These are phyloP conservation scores for Epinotia demarniana DNA, from an alignment of 2,888 invertebrate species.

Conservation along the genomic window DNA sequence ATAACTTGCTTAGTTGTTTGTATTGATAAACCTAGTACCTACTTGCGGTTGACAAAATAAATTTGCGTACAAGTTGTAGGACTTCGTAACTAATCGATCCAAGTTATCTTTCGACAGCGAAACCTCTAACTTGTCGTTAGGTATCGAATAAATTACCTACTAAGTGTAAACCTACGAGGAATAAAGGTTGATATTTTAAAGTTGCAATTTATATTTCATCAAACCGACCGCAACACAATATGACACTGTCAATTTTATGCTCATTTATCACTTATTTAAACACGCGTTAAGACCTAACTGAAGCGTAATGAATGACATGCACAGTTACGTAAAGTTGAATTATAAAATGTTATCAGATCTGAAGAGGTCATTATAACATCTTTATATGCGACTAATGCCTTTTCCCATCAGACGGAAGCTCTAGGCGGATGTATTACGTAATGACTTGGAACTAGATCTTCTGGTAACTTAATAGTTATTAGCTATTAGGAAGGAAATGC, in stretches of 20 bases:
- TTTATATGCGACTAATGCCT: constrained; percentile 28
- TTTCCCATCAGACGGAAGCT: constrained; percentile 36
- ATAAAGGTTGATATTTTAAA: neutral
- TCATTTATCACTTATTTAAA: neutral
- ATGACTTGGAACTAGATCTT: constrained; percentile 27
- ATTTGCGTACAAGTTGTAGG: no score
- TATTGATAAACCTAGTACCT: no score
- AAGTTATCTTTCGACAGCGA: no score
- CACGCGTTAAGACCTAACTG: neutral
- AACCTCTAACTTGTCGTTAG: no score
- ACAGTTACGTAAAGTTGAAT: constrained; percentile 28
- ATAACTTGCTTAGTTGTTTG: no score
- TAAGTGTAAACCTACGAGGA: neutral
- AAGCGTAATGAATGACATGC: constrained; percentile 2
- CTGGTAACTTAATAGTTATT: neutral
- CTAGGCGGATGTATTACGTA: constrained; percentile 31
- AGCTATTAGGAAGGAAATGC: neutral
- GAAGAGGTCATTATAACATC: constrained; percentile 6
- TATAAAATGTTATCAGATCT: constrained; percentile 26
- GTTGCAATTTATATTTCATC: neutral
- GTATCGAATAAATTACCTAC: no score
- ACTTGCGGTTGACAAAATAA: no score
- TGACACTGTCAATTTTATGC: neutral
- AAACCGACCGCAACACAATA: neutral
- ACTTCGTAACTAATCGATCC: no score